phyloP scores from a whole-genome alignment of 1,140 invertebrate genomes.

The Acyrthosiphon pisum region DNA sequence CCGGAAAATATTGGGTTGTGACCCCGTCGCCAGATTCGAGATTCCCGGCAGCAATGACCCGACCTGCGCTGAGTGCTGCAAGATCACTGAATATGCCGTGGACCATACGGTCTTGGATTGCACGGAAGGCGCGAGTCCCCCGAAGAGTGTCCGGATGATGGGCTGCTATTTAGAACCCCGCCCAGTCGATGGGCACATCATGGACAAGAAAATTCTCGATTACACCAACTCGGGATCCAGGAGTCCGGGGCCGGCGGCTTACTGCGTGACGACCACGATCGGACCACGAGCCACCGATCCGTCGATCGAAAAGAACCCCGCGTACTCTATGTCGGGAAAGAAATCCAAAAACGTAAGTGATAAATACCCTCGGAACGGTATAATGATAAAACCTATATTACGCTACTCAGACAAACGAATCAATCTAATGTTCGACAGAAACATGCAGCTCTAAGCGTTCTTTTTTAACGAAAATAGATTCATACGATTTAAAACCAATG shows the following conservation, averaged over 20 bases:
- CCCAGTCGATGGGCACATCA: background rate
- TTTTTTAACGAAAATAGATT: no score
- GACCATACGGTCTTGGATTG: background rate
- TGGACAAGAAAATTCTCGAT: constrained; percentile 10
- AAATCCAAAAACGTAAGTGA: background rate
- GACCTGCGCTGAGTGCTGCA: background rate
- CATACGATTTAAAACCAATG: no score
- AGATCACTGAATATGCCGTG: background rate
- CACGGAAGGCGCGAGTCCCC: background rate
- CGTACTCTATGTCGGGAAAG: background rate
- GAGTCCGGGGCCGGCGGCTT: background rate
- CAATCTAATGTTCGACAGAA: no score
- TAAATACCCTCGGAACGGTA: background rate
- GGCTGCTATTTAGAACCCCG: background rate
- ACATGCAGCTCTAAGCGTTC: no score
- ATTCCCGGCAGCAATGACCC: background rate
- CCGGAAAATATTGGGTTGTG: background rate
- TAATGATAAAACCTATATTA: background rate
- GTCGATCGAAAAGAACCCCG: background rate
- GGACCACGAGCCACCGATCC: background rate
- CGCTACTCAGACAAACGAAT: no score
- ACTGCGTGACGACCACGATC: background rate
- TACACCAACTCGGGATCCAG: background rate
- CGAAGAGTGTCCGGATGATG: background rate
- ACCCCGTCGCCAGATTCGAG: background rate